These are phyloP conservation scores for Barypeithes pellucidus DNA, from an alignment of 2,888 invertebrate species.

Conservation along the genomic window DNA sequence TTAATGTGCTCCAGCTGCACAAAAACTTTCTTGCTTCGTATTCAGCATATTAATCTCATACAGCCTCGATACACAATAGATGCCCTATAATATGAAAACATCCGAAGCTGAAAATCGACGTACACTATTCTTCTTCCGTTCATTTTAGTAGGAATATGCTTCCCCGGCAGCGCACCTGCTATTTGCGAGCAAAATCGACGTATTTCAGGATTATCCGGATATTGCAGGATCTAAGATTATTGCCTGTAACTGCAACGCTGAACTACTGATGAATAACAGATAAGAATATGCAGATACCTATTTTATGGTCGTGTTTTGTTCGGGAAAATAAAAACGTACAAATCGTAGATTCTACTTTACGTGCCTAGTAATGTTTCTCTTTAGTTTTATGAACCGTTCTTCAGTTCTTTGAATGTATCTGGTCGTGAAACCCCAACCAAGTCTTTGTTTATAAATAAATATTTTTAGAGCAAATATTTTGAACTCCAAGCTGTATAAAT, in stretches of 20 bases:
- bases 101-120: slow-evolving; percentile 14
- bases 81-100: slow-evolving; percentile 2
- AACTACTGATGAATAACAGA: slow-evolving; percentile 27
- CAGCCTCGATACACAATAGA: slow-evolving; percentile 6
- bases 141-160: slow-evolving; percentile 11
- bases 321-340: neutral
- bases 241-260: slow-evolving; percentile 30
- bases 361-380: too few relatives aligned
- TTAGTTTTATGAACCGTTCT: too few relatives aligned
- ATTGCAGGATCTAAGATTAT: slow-evolving; percentile 32
- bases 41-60: slow-evolving; percentile 4
- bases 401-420: too few relatives aligned
- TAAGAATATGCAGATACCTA: slow-evolving; percentile 12
- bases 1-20: too few relatives aligned
- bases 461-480: too few relatives aligned
- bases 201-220: slow-evolving; percentile 37
- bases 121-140: slow-evolving; percentile 11
- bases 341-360: too few relatives aligned
- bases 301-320: neutral
- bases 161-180: slow-evolving; percentile 19
- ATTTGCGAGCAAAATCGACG: slow-evolving; percentile 32
- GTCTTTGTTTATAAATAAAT: too few relatives aligned
- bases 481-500: too few relatives aligned
- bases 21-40: neutral
- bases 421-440: too few relatives aligned